Conservation (phyloP, 2,797 vertebrate genomes). For the Hydrolagus colliei region DNA sequence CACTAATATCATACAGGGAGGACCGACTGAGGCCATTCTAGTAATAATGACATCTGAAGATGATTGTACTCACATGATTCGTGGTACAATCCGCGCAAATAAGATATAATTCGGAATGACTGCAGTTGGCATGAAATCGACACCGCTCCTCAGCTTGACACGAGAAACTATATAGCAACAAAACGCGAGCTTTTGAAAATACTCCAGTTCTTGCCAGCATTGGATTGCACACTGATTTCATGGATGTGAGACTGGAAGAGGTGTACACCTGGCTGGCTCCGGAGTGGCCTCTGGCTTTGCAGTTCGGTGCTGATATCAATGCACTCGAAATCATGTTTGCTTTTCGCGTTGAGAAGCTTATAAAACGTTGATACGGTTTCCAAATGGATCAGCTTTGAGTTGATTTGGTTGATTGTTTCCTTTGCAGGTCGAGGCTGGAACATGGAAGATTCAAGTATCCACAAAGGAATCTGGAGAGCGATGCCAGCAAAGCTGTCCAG, state of each 20-base stretch:
- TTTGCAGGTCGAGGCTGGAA: slow-evolving; percentile 36
- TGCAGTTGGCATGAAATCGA: background rate
- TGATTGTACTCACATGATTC: background rate
- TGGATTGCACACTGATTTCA: background rate
- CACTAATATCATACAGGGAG: no score
- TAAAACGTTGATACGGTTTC: background rate
- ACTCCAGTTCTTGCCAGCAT: background rate
- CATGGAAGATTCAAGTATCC: slow-evolving; percentile 83
- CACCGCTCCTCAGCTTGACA: background rate
- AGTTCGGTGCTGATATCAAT: background rate
- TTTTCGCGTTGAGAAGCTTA: background rate
- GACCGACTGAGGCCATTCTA: no score
- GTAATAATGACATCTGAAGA: no score
- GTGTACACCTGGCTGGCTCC: background rate
- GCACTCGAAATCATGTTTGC: background rate
- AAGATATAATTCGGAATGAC: background rate
- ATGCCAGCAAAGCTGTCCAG: slow-evolving; percentile 82
- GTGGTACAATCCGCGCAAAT: background rate
- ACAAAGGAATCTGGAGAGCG: slow-evolving; percentile 80
- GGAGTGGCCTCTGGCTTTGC: background rate
- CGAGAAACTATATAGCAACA: background rate
- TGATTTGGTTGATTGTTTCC: background rate
- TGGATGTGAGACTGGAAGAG: background rate
- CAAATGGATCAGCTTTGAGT: background rate
- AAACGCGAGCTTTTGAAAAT: background rate